A percentile compares a stretch with the other conserved stretches of the same genome.
Evolutionary conservation across 2,888 invertebrate genomes (phyloP).

Genomic region (Polymixis lichenea): DNA sequence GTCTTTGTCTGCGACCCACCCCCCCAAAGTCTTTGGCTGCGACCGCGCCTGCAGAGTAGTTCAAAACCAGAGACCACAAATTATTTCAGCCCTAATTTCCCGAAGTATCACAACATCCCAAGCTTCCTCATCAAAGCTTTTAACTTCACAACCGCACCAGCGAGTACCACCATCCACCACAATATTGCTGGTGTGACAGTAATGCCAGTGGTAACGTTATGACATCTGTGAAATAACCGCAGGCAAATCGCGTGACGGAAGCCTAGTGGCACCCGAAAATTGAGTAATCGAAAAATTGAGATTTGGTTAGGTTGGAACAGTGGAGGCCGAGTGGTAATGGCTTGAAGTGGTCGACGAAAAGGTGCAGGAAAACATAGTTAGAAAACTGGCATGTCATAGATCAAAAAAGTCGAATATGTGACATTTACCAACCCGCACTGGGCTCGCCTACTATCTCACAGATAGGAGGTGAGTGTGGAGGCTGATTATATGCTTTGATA

Average conservation of each 20-base stretch:
- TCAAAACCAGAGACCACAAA: constrained; percentile 7
- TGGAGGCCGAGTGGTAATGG: background rate
- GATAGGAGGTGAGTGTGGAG: background rate
- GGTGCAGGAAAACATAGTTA: background rate
- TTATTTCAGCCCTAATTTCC: background rate
- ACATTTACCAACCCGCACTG: background rate
- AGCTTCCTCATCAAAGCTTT: constrained; percentile 39
- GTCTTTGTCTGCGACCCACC: too few species aligned
- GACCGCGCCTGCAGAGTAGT: too few species aligned
- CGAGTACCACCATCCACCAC: constrained; percentile 28
- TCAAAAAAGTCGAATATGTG: background rate
- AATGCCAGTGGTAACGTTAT: constrained; percentile 50
- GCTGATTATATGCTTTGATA: background rate
- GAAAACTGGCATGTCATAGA: too few species aligned
- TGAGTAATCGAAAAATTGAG: constrained; percentile 27
- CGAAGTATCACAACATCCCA: constrained; percentile 32
- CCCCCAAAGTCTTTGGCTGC: too few species aligned
- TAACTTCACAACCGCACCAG: constrained; percentile 49
- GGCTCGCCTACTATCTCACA: background rate
- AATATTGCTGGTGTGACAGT: constrained; percentile 53
- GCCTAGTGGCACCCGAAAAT: constrained; percentile 31
- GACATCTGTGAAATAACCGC: constrained; percentile 56
- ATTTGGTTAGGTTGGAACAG: background rate
- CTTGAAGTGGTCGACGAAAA: too few species aligned
- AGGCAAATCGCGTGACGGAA: constrained; percentile 29